Evolutionary conservation across 2,797 vertebrate genomes (phyloP), one percentile per base, ranked within the genome.

Genomic region (Delichon dasypus): DNA sequence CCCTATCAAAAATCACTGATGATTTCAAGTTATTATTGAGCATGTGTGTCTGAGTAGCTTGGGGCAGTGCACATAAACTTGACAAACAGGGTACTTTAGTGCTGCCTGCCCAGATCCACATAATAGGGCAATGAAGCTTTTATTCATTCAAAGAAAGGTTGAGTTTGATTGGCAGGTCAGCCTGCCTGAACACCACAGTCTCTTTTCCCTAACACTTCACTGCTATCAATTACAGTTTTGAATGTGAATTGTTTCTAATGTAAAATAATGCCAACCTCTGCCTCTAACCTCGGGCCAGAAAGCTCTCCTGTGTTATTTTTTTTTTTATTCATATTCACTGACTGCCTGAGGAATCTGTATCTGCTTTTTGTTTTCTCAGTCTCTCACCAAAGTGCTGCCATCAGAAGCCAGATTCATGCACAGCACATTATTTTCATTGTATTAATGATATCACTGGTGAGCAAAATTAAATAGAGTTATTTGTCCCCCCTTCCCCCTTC

Each of bases 191-290:
- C 79, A 94, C 91, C 83, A 93, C 91, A 94, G 96, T 93, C 94
- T 97, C 96, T 97, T 97, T 97, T 91, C 97, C 97, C 96, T 95
- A 97, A 98, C 98, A 98, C 98, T 98, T 98, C 98, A 98, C 98
- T 97, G 98, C 98, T 99, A 99, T 99, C 99, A 99, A 99, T 99
- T 99, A 99, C 98, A 98, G 98, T 97, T 98, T 98, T 99, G 98
- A 99, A 99, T 99, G 98, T 98, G 98, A 98, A 99, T 98, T 98
- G 98, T 98, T 98, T 98, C 98, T 98, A 98, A 99, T 99, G 99
- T 99, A 99, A 99, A 99, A 98, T 99, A 99, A 98, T 98, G 98
- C 98, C 98, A 98, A 98, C 97, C 98, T 97, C 96, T 98, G 98
- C 97, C 96, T 97, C 96, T 97, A 62, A 97, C 97, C 97, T 93